Evolutionary conservation across 2,797 vertebrate species (phyloP), one percentile per base, ranked within the genome.

Genomic region (Cyclura pinguis): DNA sequence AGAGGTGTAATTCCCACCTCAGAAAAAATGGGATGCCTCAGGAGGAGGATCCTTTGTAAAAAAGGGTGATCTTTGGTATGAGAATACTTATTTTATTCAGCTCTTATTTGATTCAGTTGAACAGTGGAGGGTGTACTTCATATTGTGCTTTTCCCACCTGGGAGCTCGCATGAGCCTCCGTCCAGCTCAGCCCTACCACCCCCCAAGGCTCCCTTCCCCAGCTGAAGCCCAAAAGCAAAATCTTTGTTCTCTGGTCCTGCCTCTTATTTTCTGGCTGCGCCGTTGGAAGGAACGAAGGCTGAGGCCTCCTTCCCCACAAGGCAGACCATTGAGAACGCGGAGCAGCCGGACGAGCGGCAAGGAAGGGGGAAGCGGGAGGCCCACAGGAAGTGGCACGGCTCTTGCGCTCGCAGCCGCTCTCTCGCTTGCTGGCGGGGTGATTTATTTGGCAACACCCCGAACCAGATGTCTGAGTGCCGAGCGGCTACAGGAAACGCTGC

Each of bases 301-400:
- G 24, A 27, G 69, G 27, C 69, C 72, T 83, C 20, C 55, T 10
- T 52, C 18, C 55, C 57, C 84, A 35, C 0, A 10, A 90, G 85
- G 85, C 85, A 22, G 12, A n/a, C n/a, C 38, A 24, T 74, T 64
- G 72, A 84, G 38, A 76, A 2, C 6, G 77, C 2, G 32, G 62
- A 67, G 18, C 72, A 42, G 47, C n/a, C 52, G 16, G 22, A 35
- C 3, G 52, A 20, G 32, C 47, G 8, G 22, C 16, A n/a, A 52
- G 57, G 55, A 50, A 32, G 32, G 97, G 94, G 42, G 86, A 55
- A 93, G 95, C 27, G 4, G n/a, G 85, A 67, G 96, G 97, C 95
- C 95, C n/a, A 95, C 94, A 96, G 97, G 97, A 98, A 98, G 95
- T 96, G 94, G 95, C 96, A 7, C 96, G 90, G 95, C 94, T 47